Evolutionary conservation across 2,797 vertebrate species (phyloP).

Genomic region (Vespertilio murinus): DNA sequence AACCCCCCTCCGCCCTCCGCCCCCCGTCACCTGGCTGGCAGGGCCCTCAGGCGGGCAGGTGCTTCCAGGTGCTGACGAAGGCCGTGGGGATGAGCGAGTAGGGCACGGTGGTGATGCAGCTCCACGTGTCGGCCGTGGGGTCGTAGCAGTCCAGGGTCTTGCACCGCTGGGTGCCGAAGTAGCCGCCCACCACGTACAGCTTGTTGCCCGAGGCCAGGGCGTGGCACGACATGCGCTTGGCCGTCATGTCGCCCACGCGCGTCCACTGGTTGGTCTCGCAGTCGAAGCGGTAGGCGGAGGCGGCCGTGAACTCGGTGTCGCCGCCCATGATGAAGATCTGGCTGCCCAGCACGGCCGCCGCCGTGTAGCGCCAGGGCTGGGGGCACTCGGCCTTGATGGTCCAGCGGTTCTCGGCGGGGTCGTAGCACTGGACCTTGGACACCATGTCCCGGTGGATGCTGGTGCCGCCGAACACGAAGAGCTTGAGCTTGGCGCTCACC

Average conservation of each 20-base stretch:
- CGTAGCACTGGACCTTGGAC: slow-evolving; percentile 95
- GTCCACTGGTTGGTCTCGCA: slow-evolving; percentile 94
- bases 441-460: slow-evolving; percentile 95
- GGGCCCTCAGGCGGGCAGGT: slow-evolving; percentile 90
- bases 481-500: slow-evolving; percentile 94
- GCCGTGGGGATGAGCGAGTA: slow-evolving; percentile 97
- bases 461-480: slow-evolving; percentile 94
- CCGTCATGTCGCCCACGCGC: slow-evolving; percentile 95
- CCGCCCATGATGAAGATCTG: slow-evolving; percentile 99
- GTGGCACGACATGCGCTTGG: slow-evolving; percentile 97
- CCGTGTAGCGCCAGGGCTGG: slow-evolving; percentile 95
- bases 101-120: slow-evolving; percentile 96
- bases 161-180: slow-evolving; percentile 95
- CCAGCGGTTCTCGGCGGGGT: slow-evolving; percentile 93
- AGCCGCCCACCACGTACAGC: slow-evolving; percentile 95
- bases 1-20: no score
- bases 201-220: slow-evolving; percentile 96
- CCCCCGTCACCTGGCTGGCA: not conserved
- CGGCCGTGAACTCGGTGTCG: slow-evolving; percentile 94
- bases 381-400: slow-evolving; percentile 93
- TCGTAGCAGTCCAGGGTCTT: slow-evolving; percentile 97
- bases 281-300: slow-evolving; percentile 95
- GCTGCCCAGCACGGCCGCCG: slow-evolving; percentile 93
- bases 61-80: slow-evolving; percentile 98
- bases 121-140: slow-evolving; percentile 94